Percentiles rank a stretch among this genome's conserved stretches.
These are phyloP conservation scores for Torymus tubicola DNA, from an alignment of 2,888 invertebrate genomes.

Conservation along the genomic window DNA sequence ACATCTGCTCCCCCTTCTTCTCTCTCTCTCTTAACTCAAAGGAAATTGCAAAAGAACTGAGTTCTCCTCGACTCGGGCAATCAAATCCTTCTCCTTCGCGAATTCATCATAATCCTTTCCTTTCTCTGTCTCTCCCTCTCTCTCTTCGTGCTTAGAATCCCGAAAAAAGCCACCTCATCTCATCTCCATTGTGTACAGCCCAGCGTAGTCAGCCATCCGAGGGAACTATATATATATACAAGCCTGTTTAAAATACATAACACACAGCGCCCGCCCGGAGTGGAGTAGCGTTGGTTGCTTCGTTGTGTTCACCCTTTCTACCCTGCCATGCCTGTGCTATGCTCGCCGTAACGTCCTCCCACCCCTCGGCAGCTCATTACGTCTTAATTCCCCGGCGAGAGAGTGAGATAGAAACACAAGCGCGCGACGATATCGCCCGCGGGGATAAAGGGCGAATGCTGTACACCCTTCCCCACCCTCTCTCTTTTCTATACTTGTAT, in stretches of 20 bases:
- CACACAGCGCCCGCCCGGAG: neutral
- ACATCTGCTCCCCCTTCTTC: too few relatives aligned
- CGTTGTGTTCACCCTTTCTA: too few relatives aligned
- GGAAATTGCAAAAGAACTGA: too few relatives aligned
- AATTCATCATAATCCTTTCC: neutral
- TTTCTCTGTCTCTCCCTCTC: neutral
- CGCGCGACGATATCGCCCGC: neutral
- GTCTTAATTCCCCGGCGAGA: conserved; percentile 30
- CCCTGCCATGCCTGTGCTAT: neutral
- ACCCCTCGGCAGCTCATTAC: conserved; percentile 24
- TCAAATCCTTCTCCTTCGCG: neutral
- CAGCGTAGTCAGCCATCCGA: too few relatives aligned
- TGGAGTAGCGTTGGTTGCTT: too few relatives aligned
- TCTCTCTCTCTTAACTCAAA: too few relatives aligned
- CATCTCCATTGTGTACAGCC: neutral
- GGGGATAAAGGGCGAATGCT: neutral
- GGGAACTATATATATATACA: too few relatives aligned
- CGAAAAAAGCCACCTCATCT: conserved; percentile 4
- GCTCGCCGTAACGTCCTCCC: neutral
- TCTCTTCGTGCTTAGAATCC: conserved; percentile 8
- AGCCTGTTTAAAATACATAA: conserved; percentile 35
- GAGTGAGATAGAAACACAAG: conserved; percentile 12
- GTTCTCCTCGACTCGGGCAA: neutral
- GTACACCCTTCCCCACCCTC: neutral
- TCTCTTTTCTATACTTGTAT: neutral